Base-by-base conservation (phyloP, 2,113 vertebrate species). In the Nipponia nippon region DNA sequence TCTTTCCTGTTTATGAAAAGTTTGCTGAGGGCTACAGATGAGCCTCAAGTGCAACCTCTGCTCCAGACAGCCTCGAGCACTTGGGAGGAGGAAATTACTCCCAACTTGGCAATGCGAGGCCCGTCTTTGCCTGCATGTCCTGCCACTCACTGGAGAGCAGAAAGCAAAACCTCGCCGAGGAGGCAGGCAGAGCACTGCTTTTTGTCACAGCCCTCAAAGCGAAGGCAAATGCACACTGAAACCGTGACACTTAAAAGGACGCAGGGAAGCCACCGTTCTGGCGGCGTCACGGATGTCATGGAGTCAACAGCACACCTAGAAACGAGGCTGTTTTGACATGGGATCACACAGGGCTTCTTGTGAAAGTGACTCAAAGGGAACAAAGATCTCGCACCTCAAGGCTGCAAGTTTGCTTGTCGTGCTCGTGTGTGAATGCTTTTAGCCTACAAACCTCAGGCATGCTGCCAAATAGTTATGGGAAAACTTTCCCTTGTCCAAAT, bases 1-100 rank as follows among this genome's bases (percentile, higher is more conserved):
- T 72, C 80, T 90, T 96, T 97, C 89, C 88, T 95, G 94, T 94
- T 95, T 91, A 75, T 92, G 92, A 92, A 65, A 85, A 69, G 44
- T 77, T 85, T 84, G 77, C 90, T 71, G 83, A 84, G 69, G 88
- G 94, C 83, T 59, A 11, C 10, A 42, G 72, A 86, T n/a, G 91
- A 87, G 30, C 40, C 81, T 79, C 63, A 38, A 87, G 72, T 44
- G 27, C 86, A 92, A 49, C 83, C 77, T 79, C 92, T 95, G 86
- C 83, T 95, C 90, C 91, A 95, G 72, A 50, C n/a, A 72, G 63
- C 80, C 71, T 58, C 1, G 0, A 90, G 86, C 52, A 18, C 56
- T 67, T 1, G 19, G 80, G 80, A 93, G 93, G 83, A 82, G 89
- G 91, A 90, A 96, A 87, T 72, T 1, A 87, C 65, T 82, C 86